Conservation (phyloP, 37 sponge, comb jelly and placozoan genomes). For the Ephydatia muelleri region DNA sequence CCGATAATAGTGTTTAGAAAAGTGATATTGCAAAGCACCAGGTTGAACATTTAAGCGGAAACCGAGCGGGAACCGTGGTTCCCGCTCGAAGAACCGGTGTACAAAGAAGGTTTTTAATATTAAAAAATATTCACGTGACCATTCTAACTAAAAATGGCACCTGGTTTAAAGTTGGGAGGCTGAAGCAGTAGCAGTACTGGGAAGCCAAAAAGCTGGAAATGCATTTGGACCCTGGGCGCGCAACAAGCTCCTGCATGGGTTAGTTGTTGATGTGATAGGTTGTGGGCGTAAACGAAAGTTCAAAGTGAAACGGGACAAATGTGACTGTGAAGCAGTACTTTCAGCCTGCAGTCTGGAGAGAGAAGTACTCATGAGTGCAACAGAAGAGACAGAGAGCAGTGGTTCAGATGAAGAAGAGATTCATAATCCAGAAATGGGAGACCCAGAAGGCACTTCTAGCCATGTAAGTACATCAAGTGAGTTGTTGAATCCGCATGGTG, state of each 20-base stretch:
- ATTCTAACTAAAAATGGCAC: neutral
- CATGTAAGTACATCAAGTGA: slow-evolving; percentile 1
- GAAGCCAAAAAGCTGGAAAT: neutral
- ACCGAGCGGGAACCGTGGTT: neutral
- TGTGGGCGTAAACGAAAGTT: neutral
- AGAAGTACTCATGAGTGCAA: neutral
- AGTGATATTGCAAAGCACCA: slow-evolving; percentile 1
- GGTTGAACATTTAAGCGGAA: neutral
- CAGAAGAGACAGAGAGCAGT: neutral
- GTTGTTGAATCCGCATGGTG: neutral
- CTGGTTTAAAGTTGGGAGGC: neutral
- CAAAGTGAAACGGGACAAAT: neutral
- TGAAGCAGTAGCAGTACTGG: neutral
- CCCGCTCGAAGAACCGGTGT: neutral
- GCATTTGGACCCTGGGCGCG: no score
- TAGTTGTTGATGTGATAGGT: neutral
- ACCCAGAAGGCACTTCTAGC: neutral
- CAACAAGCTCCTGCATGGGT: neutral
- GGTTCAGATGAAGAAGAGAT: neutral
- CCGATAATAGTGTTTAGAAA: neutral
- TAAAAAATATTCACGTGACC: neutral
- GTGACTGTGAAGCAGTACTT: slow-evolving; percentile 1
- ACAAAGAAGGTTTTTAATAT: neutral
- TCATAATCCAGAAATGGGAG: neutral
- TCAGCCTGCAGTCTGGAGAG: neutral